Conservation (phyloP, 2,888 invertebrate species). For the Petrolisthes manimaculis region DNA sequence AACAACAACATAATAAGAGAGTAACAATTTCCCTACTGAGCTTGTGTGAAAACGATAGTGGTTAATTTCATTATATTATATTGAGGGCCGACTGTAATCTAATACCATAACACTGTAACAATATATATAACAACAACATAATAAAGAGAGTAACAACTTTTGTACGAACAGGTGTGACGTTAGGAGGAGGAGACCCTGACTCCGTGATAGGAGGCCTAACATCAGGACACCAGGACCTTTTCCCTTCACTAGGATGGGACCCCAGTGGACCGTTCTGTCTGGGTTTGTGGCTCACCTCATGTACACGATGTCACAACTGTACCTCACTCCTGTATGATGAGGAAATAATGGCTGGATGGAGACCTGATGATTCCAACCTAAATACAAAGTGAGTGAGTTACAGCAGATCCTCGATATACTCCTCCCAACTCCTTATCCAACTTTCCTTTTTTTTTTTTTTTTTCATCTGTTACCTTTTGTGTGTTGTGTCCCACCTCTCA, state of each 20-base stretch:
- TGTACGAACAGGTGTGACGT: too few relatives aligned
- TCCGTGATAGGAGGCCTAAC: too few relatives aligned
- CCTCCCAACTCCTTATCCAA: background rate
- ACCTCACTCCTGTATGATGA: conserved; percentile 93
- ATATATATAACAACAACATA: too few relatives aligned
- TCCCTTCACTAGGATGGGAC: conserved; percentile 59
- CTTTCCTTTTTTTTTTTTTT: background rate
- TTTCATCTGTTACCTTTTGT: background rate
- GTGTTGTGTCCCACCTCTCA: background rate
- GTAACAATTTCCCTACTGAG: too few relatives aligned
- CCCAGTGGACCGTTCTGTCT: conserved; percentile 70
- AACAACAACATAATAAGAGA: too few relatives aligned
- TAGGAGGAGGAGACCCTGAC: too few relatives aligned
- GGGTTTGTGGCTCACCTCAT: conserved; percentile 81
- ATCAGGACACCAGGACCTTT: conserved; percentile 42
- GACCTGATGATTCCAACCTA: conserved; percentile 96
- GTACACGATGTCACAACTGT: conserved; percentile 79
- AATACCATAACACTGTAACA: too few relatives aligned
- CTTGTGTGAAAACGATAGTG: too few relatives aligned
- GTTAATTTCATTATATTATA: too few relatives aligned
- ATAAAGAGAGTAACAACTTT: too few relatives aligned
- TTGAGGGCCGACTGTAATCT: too few relatives aligned
- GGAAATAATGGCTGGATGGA: conserved; percentile 99
- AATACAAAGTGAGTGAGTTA: conserved; percentile 79
- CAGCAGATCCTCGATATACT: background rate